Evolutionary conservation across 2,888 invertebrate genomes (phyloP).

Genomic region (Tipula vernalis): DNA sequence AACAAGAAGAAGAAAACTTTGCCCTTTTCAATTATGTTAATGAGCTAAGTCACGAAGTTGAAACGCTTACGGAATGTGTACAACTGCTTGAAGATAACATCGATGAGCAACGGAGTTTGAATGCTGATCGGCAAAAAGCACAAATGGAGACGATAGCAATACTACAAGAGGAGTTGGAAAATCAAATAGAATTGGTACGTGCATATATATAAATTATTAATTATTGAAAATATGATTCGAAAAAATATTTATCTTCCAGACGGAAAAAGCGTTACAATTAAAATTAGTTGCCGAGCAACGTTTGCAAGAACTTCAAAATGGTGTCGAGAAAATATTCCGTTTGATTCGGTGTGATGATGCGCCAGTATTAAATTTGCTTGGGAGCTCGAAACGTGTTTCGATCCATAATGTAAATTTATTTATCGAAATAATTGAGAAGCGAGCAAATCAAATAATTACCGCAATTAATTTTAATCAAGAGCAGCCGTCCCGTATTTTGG

Average conservation of each 20-base stretch:
- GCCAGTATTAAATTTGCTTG: constrained; percentile 56
- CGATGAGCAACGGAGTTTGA: constrained; percentile 14
- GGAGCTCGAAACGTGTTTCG: constrained; percentile 58
- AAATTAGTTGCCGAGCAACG: constrained; percentile 22
- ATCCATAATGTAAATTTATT: constrained; percentile 67
- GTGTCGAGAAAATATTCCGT: constrained; percentile 39
- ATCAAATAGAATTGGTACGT: constrained; percentile 12
- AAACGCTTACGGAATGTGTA: constrained; percentile 56
- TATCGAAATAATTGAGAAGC: constrained; percentile 68
- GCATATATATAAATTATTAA: neutral
- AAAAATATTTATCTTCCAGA: constrained; percentile 6
- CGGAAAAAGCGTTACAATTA: constrained; percentile 7
- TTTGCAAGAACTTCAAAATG: constrained; percentile 33
- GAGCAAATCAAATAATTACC: constrained; percentile 34
- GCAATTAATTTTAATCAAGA: constrained; percentile 28
- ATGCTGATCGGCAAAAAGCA: constrained; percentile 13
- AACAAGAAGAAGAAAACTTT: constrained; percentile 83
- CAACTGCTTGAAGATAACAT: constrained; percentile 49
- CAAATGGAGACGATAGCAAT: constrained; percentile 14
- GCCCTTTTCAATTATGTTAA: constrained; percentile 85
- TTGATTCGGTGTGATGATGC: constrained; percentile 60
- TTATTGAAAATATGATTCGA: neutral
- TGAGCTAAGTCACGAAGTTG: constrained; percentile 74
- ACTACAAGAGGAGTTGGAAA: constrained; percentile 10
- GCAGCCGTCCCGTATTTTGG: constrained; percentile 29